A percentile compares a stretch with the other conserved stretches of the same genome.
phyloP scores from a whole-genome alignment of 2,888 invertebrate species.

The Teleogryllus oceanicus region DNA sequence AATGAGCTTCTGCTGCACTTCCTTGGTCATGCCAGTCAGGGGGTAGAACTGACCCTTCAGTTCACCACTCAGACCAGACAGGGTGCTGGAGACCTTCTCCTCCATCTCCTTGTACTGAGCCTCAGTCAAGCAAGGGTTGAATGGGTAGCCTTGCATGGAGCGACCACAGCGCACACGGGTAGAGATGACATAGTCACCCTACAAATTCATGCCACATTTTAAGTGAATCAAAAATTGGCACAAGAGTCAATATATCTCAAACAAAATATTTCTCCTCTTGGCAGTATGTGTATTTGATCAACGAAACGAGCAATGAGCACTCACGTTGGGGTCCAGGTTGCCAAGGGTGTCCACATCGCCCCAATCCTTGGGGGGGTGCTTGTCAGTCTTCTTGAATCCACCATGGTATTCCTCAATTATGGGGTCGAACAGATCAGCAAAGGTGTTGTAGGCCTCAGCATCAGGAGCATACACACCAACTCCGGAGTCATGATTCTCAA shows the following conservation, averaged over 20 bases:
- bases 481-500: constrained; percentile 94
- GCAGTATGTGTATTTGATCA: no score
- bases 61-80: constrained; percentile 80
- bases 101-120: constrained; percentile 98
- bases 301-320: constrained; percentile 33
- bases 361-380: constrained; percentile 91
- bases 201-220: constrained; percentile 25
- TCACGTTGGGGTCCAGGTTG: constrained; percentile 82
- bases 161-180: constrained; percentile 96
- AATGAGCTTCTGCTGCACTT: constrained; percentile 92
- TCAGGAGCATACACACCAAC: constrained; percentile 97
- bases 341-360: constrained; percentile 87
- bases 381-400: constrained; percentile 91
- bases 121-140: constrained; percentile 96
- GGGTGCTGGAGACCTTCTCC: constrained; percentile 76
- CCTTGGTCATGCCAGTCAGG: constrained; percentile 93
- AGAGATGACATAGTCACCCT: constrained; percentile 85
- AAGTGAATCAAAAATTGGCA: neutral
- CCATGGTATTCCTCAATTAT: constrained; percentile 97
- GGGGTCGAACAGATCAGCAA: constrained; percentile 91
- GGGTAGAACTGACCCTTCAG: constrained; percentile 94
- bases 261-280: no score
- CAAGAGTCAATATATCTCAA: no score
- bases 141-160: constrained; percentile 86
- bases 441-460: constrained; percentile 90